These are phyloP conservation scores for Cladorhizidae sp. DNA, from an alignment of 37 sponge, comb jelly and placozoan genomes.

Conservation along the genomic window DNA sequence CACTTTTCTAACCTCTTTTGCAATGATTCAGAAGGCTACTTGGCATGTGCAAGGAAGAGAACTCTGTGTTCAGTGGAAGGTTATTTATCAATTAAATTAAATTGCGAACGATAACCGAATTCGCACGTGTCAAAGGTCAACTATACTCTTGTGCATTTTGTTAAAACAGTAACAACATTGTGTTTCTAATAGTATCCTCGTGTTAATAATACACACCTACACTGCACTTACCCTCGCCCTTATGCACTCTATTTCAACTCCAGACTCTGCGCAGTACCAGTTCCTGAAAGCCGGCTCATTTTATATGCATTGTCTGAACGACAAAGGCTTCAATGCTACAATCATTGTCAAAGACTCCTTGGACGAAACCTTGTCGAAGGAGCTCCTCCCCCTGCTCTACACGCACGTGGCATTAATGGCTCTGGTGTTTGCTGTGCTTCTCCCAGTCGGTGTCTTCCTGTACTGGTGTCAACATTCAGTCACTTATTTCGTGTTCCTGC, in stretches of 20 bases:
- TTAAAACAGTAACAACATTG: too few species aligned
- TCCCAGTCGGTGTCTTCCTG: slow-evolving; percentile 57
- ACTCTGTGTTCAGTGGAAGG: too few species aligned
- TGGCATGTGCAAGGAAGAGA: too few species aligned
- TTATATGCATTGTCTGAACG: slow-evolving; percentile 12
- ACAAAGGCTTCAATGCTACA: background rate
- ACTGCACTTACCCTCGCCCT: background rate
- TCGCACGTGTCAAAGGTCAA: too few species aligned
- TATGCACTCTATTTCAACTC: background rate
- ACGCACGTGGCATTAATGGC: slow-evolving; percentile 57
- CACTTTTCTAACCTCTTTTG: too few species aligned
- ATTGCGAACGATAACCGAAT: too few species aligned
- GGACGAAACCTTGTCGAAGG: background rate
- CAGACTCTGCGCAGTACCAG: background rate
- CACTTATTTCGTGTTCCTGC: slow-evolving; percentile 42
- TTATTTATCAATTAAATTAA: too few species aligned
- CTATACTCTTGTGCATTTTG: too few species aligned
- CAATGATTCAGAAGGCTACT: too few species aligned
- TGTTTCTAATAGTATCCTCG: too few species aligned
- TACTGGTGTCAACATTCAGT: slow-evolving; percentile 1
- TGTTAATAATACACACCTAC: too few species aligned
- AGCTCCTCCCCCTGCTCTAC: slow-evolving; percentile 27
- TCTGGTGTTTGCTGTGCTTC: slow-evolving; percentile 30
- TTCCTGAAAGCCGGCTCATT: slow-evolving; percentile 30
- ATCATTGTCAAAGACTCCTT: background rate